Evolutionary conservation across 2,888 invertebrate genomes (phyloP).

Genomic region (Rhaphigaster nebulosa): DNA sequence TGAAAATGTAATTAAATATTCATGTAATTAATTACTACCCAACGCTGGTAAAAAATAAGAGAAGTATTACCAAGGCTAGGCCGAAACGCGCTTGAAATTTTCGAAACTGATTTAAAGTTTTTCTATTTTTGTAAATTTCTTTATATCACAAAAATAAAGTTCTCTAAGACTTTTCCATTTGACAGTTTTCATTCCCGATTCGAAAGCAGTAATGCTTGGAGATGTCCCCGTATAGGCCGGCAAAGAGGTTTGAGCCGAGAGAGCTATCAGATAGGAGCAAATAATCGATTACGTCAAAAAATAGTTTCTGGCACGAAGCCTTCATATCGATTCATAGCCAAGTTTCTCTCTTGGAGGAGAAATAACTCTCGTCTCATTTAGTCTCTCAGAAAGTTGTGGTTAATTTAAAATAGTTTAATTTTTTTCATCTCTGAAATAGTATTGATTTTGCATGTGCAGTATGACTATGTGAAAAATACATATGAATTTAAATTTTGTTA

Average conservation of each 20-base stretch:
- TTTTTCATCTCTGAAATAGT: not conserved
- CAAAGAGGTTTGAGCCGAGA: not conserved
- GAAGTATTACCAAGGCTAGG: too few species aligned
- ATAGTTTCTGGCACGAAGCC: slow-evolving; percentile 43
- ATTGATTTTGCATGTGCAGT: too few species aligned
- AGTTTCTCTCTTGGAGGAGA: not conserved
- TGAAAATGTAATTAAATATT: too few species aligned
- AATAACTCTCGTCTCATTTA: not conserved
- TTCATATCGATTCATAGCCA: slow-evolving; percentile 19
- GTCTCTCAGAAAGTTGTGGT: not conserved
- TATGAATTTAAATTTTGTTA: too few species aligned
- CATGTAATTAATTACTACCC: too few species aligned
- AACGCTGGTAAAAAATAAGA: too few species aligned
- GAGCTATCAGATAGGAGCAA: not conserved
- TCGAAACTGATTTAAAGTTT: too few species aligned
- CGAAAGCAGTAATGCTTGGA: not conserved
- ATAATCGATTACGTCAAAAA: slow-evolving; percentile 37
- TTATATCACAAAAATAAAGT: too few species aligned
- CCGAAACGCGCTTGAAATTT: too few species aligned
- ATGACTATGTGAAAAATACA: too few species aligned
- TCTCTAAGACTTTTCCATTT: not conserved
- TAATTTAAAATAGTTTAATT: not conserved
- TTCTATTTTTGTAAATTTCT: too few species aligned
- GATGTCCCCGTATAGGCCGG: not conserved
- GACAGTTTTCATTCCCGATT: not conserved